Conservation (phyloP, 2,888 invertebrate species). For the Rotaria macrura region DNA sequence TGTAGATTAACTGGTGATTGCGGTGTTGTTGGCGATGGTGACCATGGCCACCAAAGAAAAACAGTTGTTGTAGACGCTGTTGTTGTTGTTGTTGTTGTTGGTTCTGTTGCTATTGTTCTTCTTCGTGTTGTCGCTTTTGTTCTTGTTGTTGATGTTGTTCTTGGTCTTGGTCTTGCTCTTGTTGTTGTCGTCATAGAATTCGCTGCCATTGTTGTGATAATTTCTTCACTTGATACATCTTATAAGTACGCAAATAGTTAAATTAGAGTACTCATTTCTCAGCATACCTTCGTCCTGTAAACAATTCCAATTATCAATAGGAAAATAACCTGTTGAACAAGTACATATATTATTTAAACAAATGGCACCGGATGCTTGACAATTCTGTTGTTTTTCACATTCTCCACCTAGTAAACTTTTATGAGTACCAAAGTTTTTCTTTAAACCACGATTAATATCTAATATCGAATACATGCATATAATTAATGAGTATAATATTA, state of each 20-base stretch:
- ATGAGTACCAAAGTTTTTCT: neutral
- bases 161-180: neutral
- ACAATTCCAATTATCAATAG: conserved; percentile 16
- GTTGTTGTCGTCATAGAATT: neutral
- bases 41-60: conserved; percentile 19
- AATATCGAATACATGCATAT: neutral
- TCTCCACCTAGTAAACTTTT: neutral
- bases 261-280: neutral
- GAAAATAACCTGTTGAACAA: neutral
- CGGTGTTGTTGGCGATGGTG: neutral
- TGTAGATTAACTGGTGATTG: neutral
- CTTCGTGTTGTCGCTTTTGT: neutral
- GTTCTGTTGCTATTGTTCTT: neutral
- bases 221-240: neutral
- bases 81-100: neutral
- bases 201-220: neutral
- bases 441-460: neutral
- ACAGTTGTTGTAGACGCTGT: neutral
- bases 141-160: neutral
- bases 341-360: neutral
- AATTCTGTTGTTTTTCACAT: neutral
- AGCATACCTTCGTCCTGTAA: neutral
- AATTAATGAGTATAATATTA: too few species aligned
- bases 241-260: neutral
- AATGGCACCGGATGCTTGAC: neutral